These are phyloP conservation scores for Drosophila sordidapex DNA, from an alignment of 2,888 invertebrate species.

Conservation along the genomic window DNA sequence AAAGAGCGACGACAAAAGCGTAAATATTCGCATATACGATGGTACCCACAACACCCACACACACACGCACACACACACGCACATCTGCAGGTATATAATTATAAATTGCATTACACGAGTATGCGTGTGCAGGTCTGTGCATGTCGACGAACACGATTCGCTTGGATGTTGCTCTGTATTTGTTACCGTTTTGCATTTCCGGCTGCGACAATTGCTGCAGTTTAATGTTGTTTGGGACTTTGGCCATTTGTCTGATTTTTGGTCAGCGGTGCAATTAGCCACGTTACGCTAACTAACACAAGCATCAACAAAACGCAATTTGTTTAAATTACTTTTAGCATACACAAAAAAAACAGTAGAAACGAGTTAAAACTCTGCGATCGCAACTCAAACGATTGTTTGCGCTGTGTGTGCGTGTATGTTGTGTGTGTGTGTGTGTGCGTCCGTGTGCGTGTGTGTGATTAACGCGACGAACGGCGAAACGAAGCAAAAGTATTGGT, in stretches of 20 bases:
- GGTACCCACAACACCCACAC: neutral
- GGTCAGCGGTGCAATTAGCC: constrained; percentile 57
- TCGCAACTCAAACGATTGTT: constrained; percentile 45
- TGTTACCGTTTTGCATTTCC: constrained; percentile 17
- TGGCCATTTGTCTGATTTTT: constrained; percentile 24
- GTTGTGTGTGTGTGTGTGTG: constrained; percentile 11
- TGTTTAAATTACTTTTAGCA: constrained; percentile 44
- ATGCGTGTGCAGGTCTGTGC: constrained; percentile 4
- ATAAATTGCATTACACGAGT: constrained; percentile 12
- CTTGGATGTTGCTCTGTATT: constrained; percentile 9
- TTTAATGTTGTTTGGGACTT: constrained; percentile 9
- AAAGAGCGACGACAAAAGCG: constrained; percentile 27
- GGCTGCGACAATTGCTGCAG: constrained; percentile 37
- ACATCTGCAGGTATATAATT: constrained; percentile 15
- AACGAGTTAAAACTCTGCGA: constrained; percentile 38
- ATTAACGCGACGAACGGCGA: constrained; percentile 25
- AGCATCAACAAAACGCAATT: constrained; percentile 31
- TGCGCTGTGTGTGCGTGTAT: neutral
- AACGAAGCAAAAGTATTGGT: neutral
- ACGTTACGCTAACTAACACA: constrained; percentile 58
- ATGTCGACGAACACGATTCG: constrained; percentile 4
- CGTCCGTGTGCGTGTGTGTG: constrained; percentile 19
- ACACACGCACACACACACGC: neutral
- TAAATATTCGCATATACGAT: constrained; percentile 11
- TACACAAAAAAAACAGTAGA: constrained; percentile 15